Evolutionary conservation across 2,797 vertebrate species (phyloP), one percentile per base, ranked within the genome.

Genomic region (Champsocephalus esox): DNA sequence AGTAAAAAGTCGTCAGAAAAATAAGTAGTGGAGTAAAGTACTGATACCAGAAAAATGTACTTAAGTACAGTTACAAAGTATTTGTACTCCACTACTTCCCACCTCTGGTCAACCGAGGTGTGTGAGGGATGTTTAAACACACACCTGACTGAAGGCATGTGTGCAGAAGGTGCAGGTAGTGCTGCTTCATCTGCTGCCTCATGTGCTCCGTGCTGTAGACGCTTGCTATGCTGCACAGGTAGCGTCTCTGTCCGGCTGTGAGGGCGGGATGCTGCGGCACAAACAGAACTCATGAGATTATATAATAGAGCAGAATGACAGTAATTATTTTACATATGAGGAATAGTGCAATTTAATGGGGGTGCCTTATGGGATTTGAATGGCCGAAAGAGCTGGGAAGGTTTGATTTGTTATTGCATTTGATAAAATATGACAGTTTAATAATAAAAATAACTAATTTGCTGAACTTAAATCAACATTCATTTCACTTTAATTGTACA

Each of bases 191-290:
- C 75, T 93, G 84, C 19, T 54, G 81, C 70, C 83, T 92, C 93
- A 94, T 87, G 63, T 89, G 90, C 66, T 90, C 92, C 1, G 92
- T 92, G 0, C 92, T 93, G 83, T 94, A 95, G 60, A 95, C 76
- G 44, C 90, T 94, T 19, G 92, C 90, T 59, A 94, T 91, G 75
- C 90, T 94, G 88, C 85, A 92, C 43, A 96, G 87, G 70, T 93
- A 93, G 44, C 64, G 83, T 77, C 92, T 93, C 85, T 93, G 92
- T 41, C 93, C 93, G 10, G 72, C 58, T 12, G 91, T 91, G 13
- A 95, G 90, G 63, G 89, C 86, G 38, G 92, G 89, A 52, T 94
- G 92, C 95, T 96, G 82, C 56, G 86, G 92, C 66, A 83, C 13
- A 74, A 44, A 78, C 13, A 50, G 28, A 66, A 11, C 14, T 17